Evolutionary conservation across 2,888 invertebrate species (phyloP).

Genomic region (Acrocera orbiculus): DNA sequence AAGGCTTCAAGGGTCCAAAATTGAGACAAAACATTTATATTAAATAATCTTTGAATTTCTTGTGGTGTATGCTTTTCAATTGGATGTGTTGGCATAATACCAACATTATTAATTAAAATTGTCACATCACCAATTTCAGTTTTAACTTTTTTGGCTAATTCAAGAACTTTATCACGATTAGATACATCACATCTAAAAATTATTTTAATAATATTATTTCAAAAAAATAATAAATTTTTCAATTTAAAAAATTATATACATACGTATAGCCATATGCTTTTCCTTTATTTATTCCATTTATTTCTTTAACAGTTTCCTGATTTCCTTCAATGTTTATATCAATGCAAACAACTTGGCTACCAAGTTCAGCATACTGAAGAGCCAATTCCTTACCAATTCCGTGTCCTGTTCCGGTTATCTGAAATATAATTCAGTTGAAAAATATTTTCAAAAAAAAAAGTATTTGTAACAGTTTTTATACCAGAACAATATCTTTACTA

Average conservation of each 20-base stretch:
- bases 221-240: slow-evolving; percentile 3
- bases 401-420: slow-evolving; percentile 75
- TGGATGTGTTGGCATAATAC: slow-evolving; percentile 65
- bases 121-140: slow-evolving; percentile 58
- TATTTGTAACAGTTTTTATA: slow-evolving; percentile 29
- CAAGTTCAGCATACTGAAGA: slow-evolving; percentile 48
- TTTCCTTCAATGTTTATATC: slow-evolving; percentile 57
- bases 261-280: slow-evolving; percentile 32
- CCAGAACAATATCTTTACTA: slow-evolving; percentile 57
- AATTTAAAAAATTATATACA: slow-evolving; percentile 22
- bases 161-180: slow-evolving; percentile 45
- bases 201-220: background rate
- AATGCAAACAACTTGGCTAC: slow-evolving; percentile 56
- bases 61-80: slow-evolving; percentile 44
- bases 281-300: slow-evolving; percentile 24
- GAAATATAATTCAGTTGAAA: background rate
- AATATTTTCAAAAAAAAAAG: slow-evolving; percentile 4
- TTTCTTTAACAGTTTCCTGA: slow-evolving; percentile 44
- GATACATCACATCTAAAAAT: slow-evolving; percentile 55
- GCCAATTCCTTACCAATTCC: slow-evolving; percentile 70
- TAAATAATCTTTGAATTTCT: slow-evolving; percentile 51
- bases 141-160: slow-evolving; percentile 42
- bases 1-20: slow-evolving; percentile 61
- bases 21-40: slow-evolving; percentile 62
- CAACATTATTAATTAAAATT: slow-evolving; percentile 71